A percentile compares a stretch with the other conserved stretches of the same genome.
These are phyloP conservation scores for Nezara viridula DNA, from an alignment of 2,888 invertebrate species.

Conservation along the genomic window DNA sequence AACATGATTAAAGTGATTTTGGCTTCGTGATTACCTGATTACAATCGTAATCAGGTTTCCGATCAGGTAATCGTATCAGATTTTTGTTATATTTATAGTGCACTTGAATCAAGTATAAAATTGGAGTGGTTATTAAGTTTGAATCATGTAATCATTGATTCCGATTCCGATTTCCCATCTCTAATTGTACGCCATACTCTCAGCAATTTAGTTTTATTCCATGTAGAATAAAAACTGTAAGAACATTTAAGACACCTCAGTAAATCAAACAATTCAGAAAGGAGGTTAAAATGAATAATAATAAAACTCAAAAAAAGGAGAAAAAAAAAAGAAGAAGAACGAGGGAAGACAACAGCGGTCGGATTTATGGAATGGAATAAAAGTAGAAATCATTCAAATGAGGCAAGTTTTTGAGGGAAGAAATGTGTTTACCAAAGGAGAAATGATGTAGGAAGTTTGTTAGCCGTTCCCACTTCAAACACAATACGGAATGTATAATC, in stretches of 20 bases:
- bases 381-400: slow-evolving; percentile 57
- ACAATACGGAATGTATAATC: slow-evolving; percentile 60
- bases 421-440: slow-evolving; percentile 58
- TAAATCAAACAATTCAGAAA: neutral
- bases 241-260: neutral
- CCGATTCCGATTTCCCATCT: too few species aligned
- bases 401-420: slow-evolving; percentile 55
- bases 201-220: too few species aligned
- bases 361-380: slow-evolving; percentile 59
- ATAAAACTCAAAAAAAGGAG: slow-evolving; percentile 4
- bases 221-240: neutral
- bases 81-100: too few species aligned
- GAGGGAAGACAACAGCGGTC: slow-evolving; percentile 1
- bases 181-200: too few species aligned
- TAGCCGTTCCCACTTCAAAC: slow-evolving; percentile 55
- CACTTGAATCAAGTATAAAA: too few species aligned
- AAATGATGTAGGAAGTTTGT: slow-evolving; percentile 58
- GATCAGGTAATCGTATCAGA: too few species aligned
- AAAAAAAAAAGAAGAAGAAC: neutral
- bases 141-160: too few species aligned
- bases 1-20: too few species aligned
- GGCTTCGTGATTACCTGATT: too few species aligned
- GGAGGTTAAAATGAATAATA: neutral
- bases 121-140: too few species aligned
- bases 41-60: too few species aligned